Evolutionary conservation across 1,140 invertebrate species (phyloP), one percentile per base, ranked within the genome.

Genomic region (Diplogasteroides magnus): DNA sequence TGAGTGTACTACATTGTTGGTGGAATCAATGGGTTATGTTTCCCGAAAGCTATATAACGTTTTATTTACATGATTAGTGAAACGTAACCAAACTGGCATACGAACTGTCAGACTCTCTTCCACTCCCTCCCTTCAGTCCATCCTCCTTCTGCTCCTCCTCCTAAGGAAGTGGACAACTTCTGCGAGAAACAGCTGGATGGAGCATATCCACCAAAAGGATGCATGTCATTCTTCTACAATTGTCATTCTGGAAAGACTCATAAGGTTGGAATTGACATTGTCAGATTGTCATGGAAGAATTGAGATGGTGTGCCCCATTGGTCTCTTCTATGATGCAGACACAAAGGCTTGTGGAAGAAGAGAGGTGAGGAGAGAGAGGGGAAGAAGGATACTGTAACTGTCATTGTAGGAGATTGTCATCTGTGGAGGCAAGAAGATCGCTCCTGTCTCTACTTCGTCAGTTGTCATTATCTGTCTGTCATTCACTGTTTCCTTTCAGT

Each of bases 151-250:
- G 15, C 59, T 26, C 6, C 25, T 61, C 25, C 25, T 23, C 23
- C 28, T 61, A 6, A 11, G 11, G 25, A 25, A 15, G 55, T 56
- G 15, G 64, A 64, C 13, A 57, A 27, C 56, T 68, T 68, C 66
- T 68, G 66, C 31, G 66, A 68, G 58, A 11, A n/a, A 19, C 31
- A 28, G 57, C 59, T 27, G 14, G 66, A 68, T 37, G 66, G 66
- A 14, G 28, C 15, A 57, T 68, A 65, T 27, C 59, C 3, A 27
- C 19, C 37, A n/a, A n/a, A 55, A 15, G 66, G 58, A 19, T 68
- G 66, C 66, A 27, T 26, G 14, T 19, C 14, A 3, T 31, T 1
- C 27, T 68, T 68, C 66, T 68, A 68, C 58, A 29, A 19, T 2
- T 68, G 66, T 56, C 57, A 28, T 0, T 26, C 15, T 28, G 28